A percentile compares a stretch with the other conserved stretches of the same genome.
These are phyloP conservation scores for Lordiphosa fenestrarum DNA, from an alignment of 2,888 invertebrate genomes.

Conservation along the genomic window DNA sequence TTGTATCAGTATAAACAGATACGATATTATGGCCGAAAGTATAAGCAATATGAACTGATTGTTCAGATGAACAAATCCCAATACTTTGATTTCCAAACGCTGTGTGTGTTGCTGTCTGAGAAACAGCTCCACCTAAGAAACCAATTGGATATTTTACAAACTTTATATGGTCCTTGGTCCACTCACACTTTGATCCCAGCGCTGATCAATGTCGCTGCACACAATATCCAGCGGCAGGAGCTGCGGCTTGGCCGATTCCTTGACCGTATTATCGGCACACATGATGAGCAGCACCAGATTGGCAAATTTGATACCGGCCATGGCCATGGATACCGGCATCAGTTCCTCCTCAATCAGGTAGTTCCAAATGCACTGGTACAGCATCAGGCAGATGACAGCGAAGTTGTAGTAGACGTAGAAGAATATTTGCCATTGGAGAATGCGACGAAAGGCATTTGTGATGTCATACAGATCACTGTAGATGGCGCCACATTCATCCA, in stretches of 20 bases:
- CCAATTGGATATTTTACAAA: not conserved
- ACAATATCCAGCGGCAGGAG: slow-evolving; percentile 63
- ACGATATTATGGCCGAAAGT: slow-evolving; percentile 70
- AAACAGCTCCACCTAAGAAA: slow-evolving; percentile 50
- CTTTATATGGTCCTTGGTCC: not conserved
- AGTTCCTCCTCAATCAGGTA: slow-evolving; percentile 42
- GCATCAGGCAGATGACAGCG: slow-evolving; percentile 57
- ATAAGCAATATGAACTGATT: slow-evolving; percentile 68
- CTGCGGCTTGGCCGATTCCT: slow-evolving; percentile 56
- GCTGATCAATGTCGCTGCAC: slow-evolving; percentile 67
- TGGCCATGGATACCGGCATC: slow-evolving; percentile 33
- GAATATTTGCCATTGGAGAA: slow-evolving; percentile 72
- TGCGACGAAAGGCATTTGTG: slow-evolving; percentile 49
- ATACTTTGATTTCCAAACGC: slow-evolving; percentile 59
- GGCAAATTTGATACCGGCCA: slow-evolving; percentile 50
- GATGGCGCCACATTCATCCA: slow-evolving; percentile 58
- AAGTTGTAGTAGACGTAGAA: slow-evolving; percentile 73
- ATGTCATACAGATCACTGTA: slow-evolving; percentile 61
- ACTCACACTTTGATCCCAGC: slow-evolving; percentile 76
- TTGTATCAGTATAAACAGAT: slow-evolving; percentile 70
- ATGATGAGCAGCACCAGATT: slow-evolving; percentile 65
- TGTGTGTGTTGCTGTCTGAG: slow-evolving; percentile 62
- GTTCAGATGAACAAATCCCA: slow-evolving; percentile 67
- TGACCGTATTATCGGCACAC: slow-evolving; percentile 60
- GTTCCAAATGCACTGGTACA: slow-evolving; percentile 59